Base-by-base conservation (phyloP, 2,888 invertebrate genomes). In the Tipula helvola region DNA sequence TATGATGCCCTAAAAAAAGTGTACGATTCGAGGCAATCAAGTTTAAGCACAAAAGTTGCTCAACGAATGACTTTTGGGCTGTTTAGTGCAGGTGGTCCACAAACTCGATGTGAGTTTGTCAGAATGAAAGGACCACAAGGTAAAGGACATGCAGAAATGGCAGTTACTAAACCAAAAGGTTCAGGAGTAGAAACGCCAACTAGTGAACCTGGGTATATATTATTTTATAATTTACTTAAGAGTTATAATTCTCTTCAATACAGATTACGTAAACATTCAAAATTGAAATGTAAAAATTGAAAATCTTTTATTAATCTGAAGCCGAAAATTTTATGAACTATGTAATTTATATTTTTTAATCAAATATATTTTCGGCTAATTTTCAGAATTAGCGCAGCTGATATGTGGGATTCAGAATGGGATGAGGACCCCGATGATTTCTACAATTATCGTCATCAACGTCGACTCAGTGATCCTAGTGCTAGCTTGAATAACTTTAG, bases 81-180 rank as follows among this genome's bases (percentile, higher is more conserved):
- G 88, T 96, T 97, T 90, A 96, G 96, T 88, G 93, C 93, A 86
- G 93, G 94, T 87, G 93, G 94, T 86, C 94, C 95, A 86, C 96
- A 97, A 91, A 92, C 91, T 0, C 94, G 99, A 87, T 97, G 99
- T 90, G 99, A 99, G 92, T 99, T 99, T 93, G 98, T 99, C 86
- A 94, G 98, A 87, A 98, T 99, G 98, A 96, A 98, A 92, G 99
- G 99, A 13, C 99, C 99, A 13, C 96, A 96, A 90, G 98, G 97
- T 88, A 98, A 98, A 92, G 97, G 97, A 0, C 97, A 98, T 92
- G 99, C 99, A 0, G 99, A 99, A 93, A 98, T 99, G 97, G 98
- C 98, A 0, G 97, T 97, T 86, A 96, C 96, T n/a, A 95, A 97
- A 90, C 97, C 97, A 39, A 96, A 96, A 91, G 97, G 96, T 89